Base-by-base conservation (phyloP, 1,140 invertebrate species). In the Camponotus pennsylvanicus region DNA sequence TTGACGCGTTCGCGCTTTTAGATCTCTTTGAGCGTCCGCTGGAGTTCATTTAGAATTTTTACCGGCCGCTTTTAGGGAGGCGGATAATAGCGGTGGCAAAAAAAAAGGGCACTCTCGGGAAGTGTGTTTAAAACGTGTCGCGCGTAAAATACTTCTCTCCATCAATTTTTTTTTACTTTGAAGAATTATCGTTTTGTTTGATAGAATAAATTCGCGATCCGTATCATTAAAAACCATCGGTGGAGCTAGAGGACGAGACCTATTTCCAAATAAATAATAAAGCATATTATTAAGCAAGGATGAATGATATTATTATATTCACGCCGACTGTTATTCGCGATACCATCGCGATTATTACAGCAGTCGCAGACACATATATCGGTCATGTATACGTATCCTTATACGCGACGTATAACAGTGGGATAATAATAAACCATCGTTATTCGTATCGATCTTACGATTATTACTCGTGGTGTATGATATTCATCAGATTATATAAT, bases 401-500 rank as follows among this genome's bases (percentile, higher is more conserved):
- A 32, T 13, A 34, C 63, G 15, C 52, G 37, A 11, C 21, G 18
- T 61, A 61, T 13, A 57, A 83, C 13, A 27, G 69, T 55, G 40
- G 27, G 55, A 49, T 75, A 75, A 83, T 75, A 61, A 83, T 83
- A 83, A 83, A 83, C 40, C 69, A 8, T 80, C 27, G 55, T 82
- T 73, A 61, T 61, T 45, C 21, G 40, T 40, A 37, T 61, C 40
- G 79, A 83, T 75, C 79, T 73, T 69, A 69, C 45, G 45, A 69
- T 32, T 69, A 69, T 69, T 67, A 63, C 77, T 40, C 64, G 76
- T 40, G 40, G 37, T 21, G 27, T 69, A 40, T 21, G 59, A 69
- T 40, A 80, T 69, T 52, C 45, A 69, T 80, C 63, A 52, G 63
- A 80, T 80, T 69, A 45, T 80, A 80, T 34, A 80, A 79, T 79